Evolutionary conservation across 2,797 vertebrate species (phyloP).

Genomic region (Dermochelys coriacea): DNA sequence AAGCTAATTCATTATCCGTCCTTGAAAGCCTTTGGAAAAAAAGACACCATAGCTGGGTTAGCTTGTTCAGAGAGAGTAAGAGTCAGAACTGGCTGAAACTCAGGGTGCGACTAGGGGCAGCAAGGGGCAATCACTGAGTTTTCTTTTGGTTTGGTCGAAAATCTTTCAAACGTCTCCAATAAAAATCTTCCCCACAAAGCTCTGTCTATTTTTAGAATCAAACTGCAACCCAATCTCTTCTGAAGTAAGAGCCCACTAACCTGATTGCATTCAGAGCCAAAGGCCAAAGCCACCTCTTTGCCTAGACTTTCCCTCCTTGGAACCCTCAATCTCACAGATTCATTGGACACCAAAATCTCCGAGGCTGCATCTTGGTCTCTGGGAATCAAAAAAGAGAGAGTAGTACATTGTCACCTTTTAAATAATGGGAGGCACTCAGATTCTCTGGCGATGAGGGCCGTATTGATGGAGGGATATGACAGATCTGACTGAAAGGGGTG

Average conservation of each 20-base stretch:
- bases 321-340: fast-evolving
- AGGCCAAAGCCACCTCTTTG: neutral
- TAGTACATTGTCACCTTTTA: neutral
- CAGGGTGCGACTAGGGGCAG: neutral
- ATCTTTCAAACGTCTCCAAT: neutral
- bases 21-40: conserved; percentile 8
- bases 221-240: neutral
- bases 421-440: neutral
- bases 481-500: neutral
- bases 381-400: no score
- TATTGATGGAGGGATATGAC: neutral
- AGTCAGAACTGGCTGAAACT: neutral
- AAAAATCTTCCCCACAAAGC: neutral
- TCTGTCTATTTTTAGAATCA: neutral
- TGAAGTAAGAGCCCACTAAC: neutral
- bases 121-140: neutral
- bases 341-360: neutral
- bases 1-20: conserved; percentile 38
- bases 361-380: neutral
- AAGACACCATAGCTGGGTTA: conserved; percentile 25
- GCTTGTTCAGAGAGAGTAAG: neutral
- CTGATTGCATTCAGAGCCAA: neutral
- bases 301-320: neutral
- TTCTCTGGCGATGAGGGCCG: neutral
- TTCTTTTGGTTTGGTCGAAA: neutral